These are phyloP conservation scores for Embidobia sp. DNA, from an alignment of 2,888 invertebrate genomes.

Conservation along the genomic window DNA sequence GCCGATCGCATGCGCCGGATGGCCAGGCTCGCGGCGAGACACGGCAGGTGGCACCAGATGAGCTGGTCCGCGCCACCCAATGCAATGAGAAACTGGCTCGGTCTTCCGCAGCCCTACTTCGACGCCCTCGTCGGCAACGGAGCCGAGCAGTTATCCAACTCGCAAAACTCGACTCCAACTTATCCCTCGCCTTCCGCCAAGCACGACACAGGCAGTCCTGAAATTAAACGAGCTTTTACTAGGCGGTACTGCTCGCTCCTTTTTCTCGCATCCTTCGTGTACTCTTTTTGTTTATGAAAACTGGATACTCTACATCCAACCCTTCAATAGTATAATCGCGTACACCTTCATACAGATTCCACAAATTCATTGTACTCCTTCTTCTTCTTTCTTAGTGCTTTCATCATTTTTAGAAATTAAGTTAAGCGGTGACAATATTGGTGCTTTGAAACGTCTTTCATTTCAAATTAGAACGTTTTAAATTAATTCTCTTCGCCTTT, in stretches of 20 bases:
- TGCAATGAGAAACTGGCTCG: constrained; percentile 74
- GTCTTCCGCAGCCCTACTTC: constrained; percentile 72
- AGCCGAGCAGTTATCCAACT: constrained; percentile 75
- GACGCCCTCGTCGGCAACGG: constrained; percentile 71
- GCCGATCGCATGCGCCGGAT: constrained; percentile 77
- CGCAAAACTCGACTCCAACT: constrained; percentile 73
- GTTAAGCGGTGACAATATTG: constrained; percentile 74
- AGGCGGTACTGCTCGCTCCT: too few relatives aligned
- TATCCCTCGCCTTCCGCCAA: constrained; percentile 75
- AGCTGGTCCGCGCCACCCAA: constrained; percentile 77
- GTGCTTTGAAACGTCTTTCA: not conserved
- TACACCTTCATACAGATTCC: too few relatives aligned
- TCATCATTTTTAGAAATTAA: too few relatives aligned
- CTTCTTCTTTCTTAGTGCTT: too few relatives aligned
- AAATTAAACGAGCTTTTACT: constrained; percentile 75
- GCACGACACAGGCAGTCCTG: constrained; percentile 72
- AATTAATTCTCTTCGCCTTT: constrained; percentile 5
- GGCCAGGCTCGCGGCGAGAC: constrained; percentile 77
- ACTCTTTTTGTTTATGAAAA: too few relatives aligned
- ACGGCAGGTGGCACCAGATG: constrained; percentile 79
- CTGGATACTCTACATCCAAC: too few relatives aligned
- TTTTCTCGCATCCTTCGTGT: too few relatives aligned
- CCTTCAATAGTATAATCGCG: too few relatives aligned
- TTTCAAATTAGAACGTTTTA: not conserved
- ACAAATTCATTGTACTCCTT: too few relatives aligned